phyloP scores from a whole-genome alignment of 2,888 invertebrate species.

The Notodonta ziczac region DNA sequence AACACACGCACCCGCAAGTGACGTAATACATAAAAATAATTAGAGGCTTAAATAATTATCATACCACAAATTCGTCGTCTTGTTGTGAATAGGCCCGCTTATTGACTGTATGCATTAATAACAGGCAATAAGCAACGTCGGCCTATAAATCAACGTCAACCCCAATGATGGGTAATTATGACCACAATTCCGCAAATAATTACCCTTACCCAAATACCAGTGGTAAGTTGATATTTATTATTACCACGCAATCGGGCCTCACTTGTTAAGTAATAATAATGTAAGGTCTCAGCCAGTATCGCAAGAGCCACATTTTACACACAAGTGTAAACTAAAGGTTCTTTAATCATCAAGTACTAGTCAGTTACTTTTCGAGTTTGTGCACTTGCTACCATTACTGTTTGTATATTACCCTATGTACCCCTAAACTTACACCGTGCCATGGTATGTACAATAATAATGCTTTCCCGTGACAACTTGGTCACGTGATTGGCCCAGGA shows the following conservation, averaged over 20 bases:
- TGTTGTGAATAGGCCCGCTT: not conserved
- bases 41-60: not conserved
- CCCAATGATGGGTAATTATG: conserved; percentile 4
- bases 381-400: too few species aligned
- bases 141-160: conserved; percentile 2
- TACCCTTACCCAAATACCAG: not conserved
- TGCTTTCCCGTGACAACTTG: too few species aligned
- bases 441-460: too few species aligned
- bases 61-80: not conserved
- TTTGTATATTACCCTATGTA: too few species aligned
- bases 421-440: too few species aligned
- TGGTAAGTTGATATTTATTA: not conserved
- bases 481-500: too few species aligned
- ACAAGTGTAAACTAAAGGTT: too few species aligned
- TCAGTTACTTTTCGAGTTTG: too few species aligned
- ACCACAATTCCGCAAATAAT: conserved; percentile 1
- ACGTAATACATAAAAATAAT: conserved; percentile 3
- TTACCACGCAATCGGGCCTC: not conserved
- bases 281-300: too few species aligned
- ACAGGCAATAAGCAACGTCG: not conserved
- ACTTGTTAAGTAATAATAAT: too few species aligned
- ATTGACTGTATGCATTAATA: not conserved
- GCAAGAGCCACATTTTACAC: too few species aligned
- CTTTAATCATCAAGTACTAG: too few species aligned
- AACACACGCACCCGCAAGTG: not conserved